A percentile compares a stretch with the other conserved stretches of the same genome.
Conservation (phyloP, 2,113 vertebrate species). For the Eolophus roseicapilla region DNA sequence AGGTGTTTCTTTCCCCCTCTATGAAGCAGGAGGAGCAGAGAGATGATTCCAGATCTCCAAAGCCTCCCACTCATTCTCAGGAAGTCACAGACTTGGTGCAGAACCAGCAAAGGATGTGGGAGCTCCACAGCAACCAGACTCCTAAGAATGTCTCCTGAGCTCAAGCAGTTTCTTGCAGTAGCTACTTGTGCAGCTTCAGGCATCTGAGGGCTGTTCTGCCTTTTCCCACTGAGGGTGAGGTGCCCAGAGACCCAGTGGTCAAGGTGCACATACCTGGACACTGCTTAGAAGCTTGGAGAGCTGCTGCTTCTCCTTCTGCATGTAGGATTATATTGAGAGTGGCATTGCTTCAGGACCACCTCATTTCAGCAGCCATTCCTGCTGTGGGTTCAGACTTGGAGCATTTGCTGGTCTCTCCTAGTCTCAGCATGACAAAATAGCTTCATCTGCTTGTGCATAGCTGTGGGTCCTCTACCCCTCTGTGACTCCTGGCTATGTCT, state of each 20-base stretch:
- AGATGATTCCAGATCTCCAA: background rate
- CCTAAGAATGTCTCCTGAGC: background rate
- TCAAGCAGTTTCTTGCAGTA: background rate
- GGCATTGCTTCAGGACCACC: background rate
- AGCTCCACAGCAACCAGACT: background rate
- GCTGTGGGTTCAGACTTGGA: background rate
- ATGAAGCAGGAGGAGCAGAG: background rate
- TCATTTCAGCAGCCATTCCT: background rate
- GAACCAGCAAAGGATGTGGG: background rate
- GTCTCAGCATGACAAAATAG: background rate
- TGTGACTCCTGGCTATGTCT: background rate
- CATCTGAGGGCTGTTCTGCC: background rate
- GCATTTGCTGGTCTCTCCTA: background rate
- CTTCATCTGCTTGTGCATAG: background rate
- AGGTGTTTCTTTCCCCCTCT: background rate
- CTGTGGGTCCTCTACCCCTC: background rate
- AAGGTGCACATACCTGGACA: background rate
- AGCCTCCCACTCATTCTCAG: background rate
- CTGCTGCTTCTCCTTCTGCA: background rate
- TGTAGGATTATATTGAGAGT: background rate
- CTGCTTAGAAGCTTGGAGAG: background rate
- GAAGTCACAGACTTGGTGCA: background rate
- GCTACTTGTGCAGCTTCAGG: background rate
- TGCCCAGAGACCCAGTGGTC: background rate
- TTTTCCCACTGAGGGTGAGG: background rate